Percentiles rank a stretch among this genome's conserved stretches.
These are phyloP conservation scores for Brachynemurus nebulosus DNA, from an alignment of 2,888 invertebrate species.

Conservation along the genomic window DNA sequence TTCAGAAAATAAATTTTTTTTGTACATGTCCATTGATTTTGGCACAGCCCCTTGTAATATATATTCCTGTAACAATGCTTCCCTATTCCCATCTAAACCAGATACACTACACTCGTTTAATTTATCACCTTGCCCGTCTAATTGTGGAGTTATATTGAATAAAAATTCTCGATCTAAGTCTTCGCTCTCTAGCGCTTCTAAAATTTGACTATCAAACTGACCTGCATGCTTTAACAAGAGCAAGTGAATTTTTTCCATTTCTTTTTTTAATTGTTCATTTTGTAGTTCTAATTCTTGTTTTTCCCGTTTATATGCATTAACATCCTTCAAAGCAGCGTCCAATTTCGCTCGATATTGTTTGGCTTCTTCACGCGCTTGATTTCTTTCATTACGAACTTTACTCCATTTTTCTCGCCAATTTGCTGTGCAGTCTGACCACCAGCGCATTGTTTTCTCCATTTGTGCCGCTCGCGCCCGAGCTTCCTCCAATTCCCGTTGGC, in stretches of 20 bases:
- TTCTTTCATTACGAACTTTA: conserved; percentile 82
- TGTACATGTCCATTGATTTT: conserved; percentile 26
- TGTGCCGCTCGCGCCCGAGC: conserved; percentile 87
- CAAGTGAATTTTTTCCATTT: conserved; percentile 65
- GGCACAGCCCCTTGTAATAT: conserved; percentile 49
- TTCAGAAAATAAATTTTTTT: not conserved
- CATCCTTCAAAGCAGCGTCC: conserved; percentile 64
- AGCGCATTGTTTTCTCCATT: conserved; percentile 99
- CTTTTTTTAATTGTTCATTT: conserved; percentile 60
- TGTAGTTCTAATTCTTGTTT: conserved; percentile 65
- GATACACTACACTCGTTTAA: conserved; percentile 20
- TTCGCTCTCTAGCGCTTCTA: conserved; percentile 34
- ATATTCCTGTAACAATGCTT: conserved; percentile 40
- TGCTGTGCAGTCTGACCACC: conserved; percentile 98
- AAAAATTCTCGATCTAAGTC: conserved; percentile 32
- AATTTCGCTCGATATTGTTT: conserved; percentile 69
- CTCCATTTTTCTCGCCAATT: conserved; percentile 96
- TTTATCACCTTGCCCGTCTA: conserved; percentile 28
- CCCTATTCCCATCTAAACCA: conserved; percentile 23
- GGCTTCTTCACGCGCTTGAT: conserved; percentile 82
- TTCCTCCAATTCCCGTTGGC: conserved; percentile 79
- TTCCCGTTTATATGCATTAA: conserved; percentile 57
- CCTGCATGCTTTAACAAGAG: conserved; percentile 53
- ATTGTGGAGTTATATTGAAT: conserved; percentile 10
- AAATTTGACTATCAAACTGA: conserved; percentile 44